These are phyloP conservation scores for Dysmachus trigonus DNA, from an alignment of 2,888 invertebrate genomes.

Conservation along the genomic window DNA sequence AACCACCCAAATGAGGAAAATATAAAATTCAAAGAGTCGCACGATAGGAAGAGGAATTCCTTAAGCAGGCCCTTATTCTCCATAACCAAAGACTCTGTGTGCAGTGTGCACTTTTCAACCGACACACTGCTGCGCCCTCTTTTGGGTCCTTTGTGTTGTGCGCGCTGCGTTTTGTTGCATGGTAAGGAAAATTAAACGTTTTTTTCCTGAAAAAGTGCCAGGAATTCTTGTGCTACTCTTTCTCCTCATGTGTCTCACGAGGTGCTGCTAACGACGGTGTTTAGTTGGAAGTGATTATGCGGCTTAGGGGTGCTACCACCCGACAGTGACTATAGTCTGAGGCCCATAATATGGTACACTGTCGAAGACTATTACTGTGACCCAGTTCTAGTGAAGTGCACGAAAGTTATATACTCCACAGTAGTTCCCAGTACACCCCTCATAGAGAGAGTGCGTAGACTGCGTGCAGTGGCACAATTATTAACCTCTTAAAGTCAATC, in stretches of 20 bases:
- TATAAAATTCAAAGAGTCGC: background rate
- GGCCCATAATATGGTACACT: background rate
- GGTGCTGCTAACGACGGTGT: background rate
- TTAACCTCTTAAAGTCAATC: slow-evolving; percentile 48
- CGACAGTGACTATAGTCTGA: background rate
- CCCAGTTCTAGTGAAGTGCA: background rate
- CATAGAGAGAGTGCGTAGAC: background rate
- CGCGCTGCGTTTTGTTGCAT: background rate
- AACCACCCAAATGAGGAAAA: background rate
- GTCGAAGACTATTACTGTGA: background rate
- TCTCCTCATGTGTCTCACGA: background rate
- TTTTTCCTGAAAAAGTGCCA: background rate
- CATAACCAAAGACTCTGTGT: background rate
- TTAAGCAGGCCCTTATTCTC: background rate
- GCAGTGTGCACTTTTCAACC: background rate
- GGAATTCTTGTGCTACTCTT: background rate
- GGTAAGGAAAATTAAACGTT: background rate
- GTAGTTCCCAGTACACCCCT: background rate
- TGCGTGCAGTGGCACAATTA: slow-evolving; percentile 20
- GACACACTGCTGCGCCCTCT: background rate
- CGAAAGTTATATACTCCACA: background rate
- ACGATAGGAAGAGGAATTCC: background rate
- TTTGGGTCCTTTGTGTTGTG: background rate
- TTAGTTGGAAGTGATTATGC: background rate
- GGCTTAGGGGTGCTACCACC: background rate